phyloP scores from a whole-genome alignment of 2,113 vertebrate species.

The Plestiodon gilberti region DNA sequence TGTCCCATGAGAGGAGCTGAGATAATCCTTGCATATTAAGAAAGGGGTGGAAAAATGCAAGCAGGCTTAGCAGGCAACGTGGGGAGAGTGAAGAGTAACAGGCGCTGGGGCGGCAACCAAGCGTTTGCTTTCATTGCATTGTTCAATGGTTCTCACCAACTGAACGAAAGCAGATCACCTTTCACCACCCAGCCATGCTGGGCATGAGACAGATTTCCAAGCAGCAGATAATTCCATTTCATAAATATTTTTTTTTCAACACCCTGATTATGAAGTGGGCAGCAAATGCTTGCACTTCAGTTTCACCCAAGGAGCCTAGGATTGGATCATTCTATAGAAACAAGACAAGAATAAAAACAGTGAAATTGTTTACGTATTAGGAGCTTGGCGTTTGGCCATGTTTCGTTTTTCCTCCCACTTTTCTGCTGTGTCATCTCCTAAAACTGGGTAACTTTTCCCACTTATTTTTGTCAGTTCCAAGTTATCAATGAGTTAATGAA shows the following conservation, averaged over 20 bases:
- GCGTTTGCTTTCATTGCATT: constrained; percentile 48
- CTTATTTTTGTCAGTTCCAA: not conserved
- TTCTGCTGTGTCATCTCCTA: not conserved
- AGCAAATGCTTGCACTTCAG: constrained; percentile 1
- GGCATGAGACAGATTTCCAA: constrained; percentile 16
- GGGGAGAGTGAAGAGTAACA: constrained; percentile 32
- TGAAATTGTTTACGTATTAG: not conserved
- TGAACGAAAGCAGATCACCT: constrained; percentile 37
- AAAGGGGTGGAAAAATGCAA: constrained; percentile 18
- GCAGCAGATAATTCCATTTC: constrained; percentile 6
- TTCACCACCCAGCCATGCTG: constrained; percentile 20
- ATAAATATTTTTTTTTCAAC: constrained; percentile 9
- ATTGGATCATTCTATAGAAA: not conserved
- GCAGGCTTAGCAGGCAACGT: constrained; percentile 47
- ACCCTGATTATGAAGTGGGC: constrained; percentile 15
- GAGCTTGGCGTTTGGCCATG: not conserved
- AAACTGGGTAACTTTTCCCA: not conserved
- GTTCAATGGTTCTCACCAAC: constrained; percentile 24
- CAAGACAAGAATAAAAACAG: constrained; percentile 7
- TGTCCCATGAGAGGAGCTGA: constrained; percentile 36
- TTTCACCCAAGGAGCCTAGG: not conserved
- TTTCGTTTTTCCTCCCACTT: not conserved
- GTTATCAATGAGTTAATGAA: not conserved
- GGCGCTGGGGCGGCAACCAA: constrained; percentile 39
- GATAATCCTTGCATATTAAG: constrained; percentile 61